These are phyloP conservation scores for Eira barbara DNA, from an alignment of 2,113 vertebrate species.

Conservation along the genomic window DNA sequence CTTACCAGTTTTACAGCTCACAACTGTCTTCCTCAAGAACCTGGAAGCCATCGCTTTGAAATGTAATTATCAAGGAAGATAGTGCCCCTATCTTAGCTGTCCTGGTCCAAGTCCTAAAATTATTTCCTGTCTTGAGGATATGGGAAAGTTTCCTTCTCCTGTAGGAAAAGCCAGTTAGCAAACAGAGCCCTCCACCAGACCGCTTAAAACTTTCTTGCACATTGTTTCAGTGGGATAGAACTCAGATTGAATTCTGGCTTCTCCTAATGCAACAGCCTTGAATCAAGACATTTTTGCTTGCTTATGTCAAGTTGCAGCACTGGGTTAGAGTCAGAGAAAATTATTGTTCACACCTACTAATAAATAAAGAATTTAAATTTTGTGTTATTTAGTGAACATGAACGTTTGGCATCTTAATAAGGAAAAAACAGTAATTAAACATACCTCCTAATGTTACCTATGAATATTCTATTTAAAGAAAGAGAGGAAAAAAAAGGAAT, in stretches of 20 bases:
- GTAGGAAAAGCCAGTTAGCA: neutral
- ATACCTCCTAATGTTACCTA: neutral
- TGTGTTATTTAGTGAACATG: neutral
- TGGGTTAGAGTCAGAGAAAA: neutral
- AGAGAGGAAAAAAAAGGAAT: neutral
- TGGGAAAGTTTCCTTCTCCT: neutral
- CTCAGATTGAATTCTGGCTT: neutral
- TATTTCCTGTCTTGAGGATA: neutral
- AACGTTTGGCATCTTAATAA: neutral
- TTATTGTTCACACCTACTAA: neutral
- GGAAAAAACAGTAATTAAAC: neutral
- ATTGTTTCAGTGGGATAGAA: neutral
- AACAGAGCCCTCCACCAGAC: neutral
- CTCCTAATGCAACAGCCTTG: neutral
- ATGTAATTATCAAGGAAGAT: neutral
- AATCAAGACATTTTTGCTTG: neutral
- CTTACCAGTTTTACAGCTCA: neutral
- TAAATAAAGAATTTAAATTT: neutral
- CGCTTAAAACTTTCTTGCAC: neutral
- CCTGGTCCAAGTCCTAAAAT: neutral
- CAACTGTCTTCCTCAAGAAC: neutral
- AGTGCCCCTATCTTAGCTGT: neutral
- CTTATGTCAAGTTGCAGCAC: neutral
- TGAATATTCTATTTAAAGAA: neutral
- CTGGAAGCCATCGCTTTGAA: neutral